Evolutionary conservation across 2,113 vertebrate genomes (phyloP).

Genomic region (Menura novaehollandiae): DNA sequence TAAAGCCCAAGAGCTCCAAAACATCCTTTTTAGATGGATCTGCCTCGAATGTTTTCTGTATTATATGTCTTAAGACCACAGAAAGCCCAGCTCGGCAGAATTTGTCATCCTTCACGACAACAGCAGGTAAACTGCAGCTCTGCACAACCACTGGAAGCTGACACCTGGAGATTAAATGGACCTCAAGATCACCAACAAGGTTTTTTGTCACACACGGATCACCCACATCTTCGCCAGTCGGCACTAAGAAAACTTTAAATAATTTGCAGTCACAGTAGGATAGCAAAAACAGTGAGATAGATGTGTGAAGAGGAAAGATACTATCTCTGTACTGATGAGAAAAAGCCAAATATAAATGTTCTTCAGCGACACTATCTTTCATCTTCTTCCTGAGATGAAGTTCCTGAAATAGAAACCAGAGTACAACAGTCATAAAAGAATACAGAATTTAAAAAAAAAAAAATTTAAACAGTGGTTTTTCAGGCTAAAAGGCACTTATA

Average conservation of each 20-base stretch:
- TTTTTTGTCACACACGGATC: conserved; percentile 48
- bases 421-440: background rate
- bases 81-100: conserved; percentile 93
- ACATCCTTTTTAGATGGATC: conserved; percentile 81
- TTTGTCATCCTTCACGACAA: conserved; percentile 71
- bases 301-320: conserved; percentile 86
- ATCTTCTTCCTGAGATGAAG: conserved; percentile 68
- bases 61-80: conserved; percentile 88
- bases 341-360: conserved; percentile 83
- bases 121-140: conserved; percentile 85
- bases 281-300: conserved; percentile 86
- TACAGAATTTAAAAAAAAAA: background rate
- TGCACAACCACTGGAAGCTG: conserved; percentile 80
- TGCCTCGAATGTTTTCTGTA: conserved; percentile 75
- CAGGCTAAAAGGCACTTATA: background rate
- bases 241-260: conserved; percentile 84
- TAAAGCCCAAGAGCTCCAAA: conserved; percentile 89
- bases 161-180: conserved; percentile 64
- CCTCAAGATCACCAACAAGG: conserved; percentile 32
- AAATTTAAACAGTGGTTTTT: background rate
- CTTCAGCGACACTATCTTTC: conserved; percentile 71
- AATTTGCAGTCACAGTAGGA: conserved; percentile 89
- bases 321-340: conserved; percentile 62
- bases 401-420: conserved; percentile 60
- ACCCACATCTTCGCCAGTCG: background rate